Evolutionary conservation across 2,113 vertebrate genomes (phyloP).

Genomic region (Passer montanus): DNA sequence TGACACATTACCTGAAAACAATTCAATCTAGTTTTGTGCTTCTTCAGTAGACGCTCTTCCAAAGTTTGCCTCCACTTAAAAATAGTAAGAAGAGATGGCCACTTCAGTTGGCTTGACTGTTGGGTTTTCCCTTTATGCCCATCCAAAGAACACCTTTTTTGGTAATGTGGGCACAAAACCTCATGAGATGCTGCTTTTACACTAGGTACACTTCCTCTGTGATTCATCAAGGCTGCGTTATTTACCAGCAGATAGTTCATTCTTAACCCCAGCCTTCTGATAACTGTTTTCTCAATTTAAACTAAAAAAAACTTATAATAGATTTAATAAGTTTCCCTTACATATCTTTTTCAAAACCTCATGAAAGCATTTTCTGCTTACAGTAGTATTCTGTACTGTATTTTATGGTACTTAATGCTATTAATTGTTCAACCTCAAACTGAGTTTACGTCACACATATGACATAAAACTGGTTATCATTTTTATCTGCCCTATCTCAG

Average conservation of each 20-base stretch:
- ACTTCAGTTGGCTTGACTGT: conserved; percentile 62
- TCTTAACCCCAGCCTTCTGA: background rate
- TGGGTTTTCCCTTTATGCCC: conserved; percentile 49
- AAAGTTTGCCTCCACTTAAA: conserved; percentile 74
- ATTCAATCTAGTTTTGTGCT: conserved; percentile 33
- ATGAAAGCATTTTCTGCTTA: background rate
- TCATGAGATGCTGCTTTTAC: conserved; percentile 27
- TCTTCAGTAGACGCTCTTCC: conserved; percentile 72
- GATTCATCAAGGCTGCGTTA: conserved; percentile 39
- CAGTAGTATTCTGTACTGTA: background rate
- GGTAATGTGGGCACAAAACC: conserved; percentile 13
- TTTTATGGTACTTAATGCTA: background rate
- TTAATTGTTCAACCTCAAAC: background rate
- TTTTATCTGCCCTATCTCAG: background rate
- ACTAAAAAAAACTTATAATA: background rate
- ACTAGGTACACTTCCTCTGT: conserved; percentile 71
- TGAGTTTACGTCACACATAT: background rate
- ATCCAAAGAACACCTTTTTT: conserved; percentile 69
- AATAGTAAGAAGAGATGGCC: conserved; percentile 70
- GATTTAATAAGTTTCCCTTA: background rate
- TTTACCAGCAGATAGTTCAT: conserved; percentile 68
- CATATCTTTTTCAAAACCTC: background rate
- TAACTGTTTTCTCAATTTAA: background rate
- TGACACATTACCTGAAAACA: conserved; percentile 71
- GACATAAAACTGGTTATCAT: background rate